Evolutionary conservation across 2,888 invertebrate species (phyloP).

Genomic region (Arctia plantaginis): DNA sequence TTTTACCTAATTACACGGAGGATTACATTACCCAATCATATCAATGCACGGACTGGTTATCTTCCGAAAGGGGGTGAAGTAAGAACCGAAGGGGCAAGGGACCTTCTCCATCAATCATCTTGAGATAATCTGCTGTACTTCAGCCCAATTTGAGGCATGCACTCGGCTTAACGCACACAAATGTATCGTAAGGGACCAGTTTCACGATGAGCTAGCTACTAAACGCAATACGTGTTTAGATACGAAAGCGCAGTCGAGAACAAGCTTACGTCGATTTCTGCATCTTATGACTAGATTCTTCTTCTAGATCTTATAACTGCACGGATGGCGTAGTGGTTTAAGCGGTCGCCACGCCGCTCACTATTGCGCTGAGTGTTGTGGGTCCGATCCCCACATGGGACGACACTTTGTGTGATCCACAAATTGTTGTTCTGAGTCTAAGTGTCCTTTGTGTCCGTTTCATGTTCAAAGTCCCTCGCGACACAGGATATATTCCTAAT

Average conservation of each 20-base stretch:
- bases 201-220: conserved; percentile 41
- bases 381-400: too few relatives aligned
- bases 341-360: too few relatives aligned
- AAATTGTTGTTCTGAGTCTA: too few relatives aligned
- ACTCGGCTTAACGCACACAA: conserved; percentile 80
- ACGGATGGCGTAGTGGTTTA: too few relatives aligned
- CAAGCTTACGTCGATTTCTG: background rate
- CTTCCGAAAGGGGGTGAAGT: conserved; percentile 23
- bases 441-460: too few relatives aligned
- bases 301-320: too few relatives aligned
- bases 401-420: too few relatives aligned
- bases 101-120: conserved; percentile 87
- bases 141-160: conserved; percentile 83
- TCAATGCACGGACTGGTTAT: conserved; percentile 52
- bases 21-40: conserved; percentile 57
- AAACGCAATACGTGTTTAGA: conserved; percentile 8
- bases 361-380: too few relatives aligned
- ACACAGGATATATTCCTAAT: too few relatives aligned
- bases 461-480: too few relatives aligned
- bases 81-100: conserved; percentile 19
- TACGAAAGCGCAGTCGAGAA: conserved; percentile 7
- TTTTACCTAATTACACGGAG: conserved; percentile 55
- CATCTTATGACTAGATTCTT: background rate
- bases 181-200: conserved; percentile 43
- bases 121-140: conserved; percentile 89